These are phyloP conservation scores for Lithodes maja DNA, from an alignment of 2,888 invertebrate species.

Conservation along the genomic window DNA sequence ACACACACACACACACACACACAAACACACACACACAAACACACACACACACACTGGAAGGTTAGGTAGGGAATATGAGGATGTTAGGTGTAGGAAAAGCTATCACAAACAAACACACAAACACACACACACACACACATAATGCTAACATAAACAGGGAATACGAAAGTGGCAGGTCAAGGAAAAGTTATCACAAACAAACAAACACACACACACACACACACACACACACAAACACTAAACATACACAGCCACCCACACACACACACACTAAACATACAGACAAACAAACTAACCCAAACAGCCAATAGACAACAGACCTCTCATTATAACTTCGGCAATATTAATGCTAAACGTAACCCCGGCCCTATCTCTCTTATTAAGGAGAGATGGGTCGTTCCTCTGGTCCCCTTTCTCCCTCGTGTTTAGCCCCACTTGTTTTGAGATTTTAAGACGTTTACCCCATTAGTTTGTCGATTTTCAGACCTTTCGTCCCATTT, in stretches of 20 bases:
- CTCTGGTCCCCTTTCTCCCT: too few species aligned
- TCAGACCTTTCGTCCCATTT: too few species aligned
- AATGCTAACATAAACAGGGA: neutral
- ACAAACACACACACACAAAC: slow-evolving; percentile 5
- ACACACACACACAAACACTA: neutral
- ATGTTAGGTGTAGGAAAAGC: neutral
- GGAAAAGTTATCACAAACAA: neutral
- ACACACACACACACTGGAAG: neutral
- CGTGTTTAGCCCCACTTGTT: too few species aligned
- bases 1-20: slow-evolving; percentile 22
- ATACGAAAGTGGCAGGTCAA: neutral
- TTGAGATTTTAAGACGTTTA: too few species aligned
- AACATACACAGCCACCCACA: too few species aligned
- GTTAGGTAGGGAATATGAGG: neutral
- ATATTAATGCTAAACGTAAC: too few species aligned
- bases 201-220: slow-evolving; percentile 4
- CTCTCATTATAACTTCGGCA: too few species aligned
- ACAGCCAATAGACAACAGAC: neutral
- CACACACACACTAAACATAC: neutral
- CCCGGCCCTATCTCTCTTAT: too few species aligned
- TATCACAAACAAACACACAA: slow-evolving; percentile 6
- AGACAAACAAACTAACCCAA: neutral
- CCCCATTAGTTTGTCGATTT: too few species aligned
- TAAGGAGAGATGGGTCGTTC: too few species aligned
- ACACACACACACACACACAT: slow-evolving; percentile 22